Percentiles rank a stretch among this genome's conserved stretches.
These are phyloP conservation scores for Pristionchus maxplancki DNA, from an alignment of 2,888 invertebrate species.

Conservation along the genomic window DNA sequence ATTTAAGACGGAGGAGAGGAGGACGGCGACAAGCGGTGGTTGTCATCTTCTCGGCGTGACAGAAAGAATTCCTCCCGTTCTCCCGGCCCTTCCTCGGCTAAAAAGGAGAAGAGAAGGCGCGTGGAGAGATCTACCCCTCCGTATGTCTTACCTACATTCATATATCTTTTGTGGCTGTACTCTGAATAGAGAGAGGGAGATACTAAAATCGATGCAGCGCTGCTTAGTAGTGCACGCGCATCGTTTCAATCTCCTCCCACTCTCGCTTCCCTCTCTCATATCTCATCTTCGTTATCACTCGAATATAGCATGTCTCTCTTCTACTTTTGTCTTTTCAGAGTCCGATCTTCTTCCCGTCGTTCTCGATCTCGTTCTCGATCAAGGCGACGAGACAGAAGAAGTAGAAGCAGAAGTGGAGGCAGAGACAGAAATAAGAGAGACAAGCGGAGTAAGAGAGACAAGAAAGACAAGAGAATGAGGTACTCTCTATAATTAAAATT, in stretches of 20 bases:
- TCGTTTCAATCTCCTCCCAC: slow-evolving; percentile 32
- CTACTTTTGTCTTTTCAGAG: not conserved
- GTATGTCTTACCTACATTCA: slow-evolving; percentile 34
- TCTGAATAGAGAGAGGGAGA: slow-evolving; percentile 2
- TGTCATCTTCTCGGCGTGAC: slow-evolving; percentile 16
- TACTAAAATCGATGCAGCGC: slow-evolving; percentile 33
- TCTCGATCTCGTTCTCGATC: slow-evolving; percentile 44
- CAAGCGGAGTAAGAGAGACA: slow-evolving; percentile 41
- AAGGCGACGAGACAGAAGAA: slow-evolving; percentile 38
- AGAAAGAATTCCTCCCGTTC: slow-evolving; percentile 42
- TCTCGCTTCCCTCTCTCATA: not conserved
- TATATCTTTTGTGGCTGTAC: slow-evolving; percentile 33
- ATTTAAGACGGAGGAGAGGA: slow-evolving; percentile 33
- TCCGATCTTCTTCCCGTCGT: slow-evolving; percentile 45
- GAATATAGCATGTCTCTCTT: not conserved
- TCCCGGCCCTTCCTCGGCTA: not conserved
- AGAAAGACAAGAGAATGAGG: slow-evolving; percentile 51
- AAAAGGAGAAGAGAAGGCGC: slow-evolving; percentile 10
- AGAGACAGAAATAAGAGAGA: slow-evolving; percentile 19
- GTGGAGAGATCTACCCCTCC: slow-evolving; percentile 30
- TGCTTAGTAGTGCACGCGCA: slow-evolving; percentile 21
- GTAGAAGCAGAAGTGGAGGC: slow-evolving; percentile 48
- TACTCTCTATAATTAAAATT: not conserved
- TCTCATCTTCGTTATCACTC: slow-evolving; percentile 1
- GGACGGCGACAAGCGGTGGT: not conserved